These are phyloP conservation scores for Sorex fumeus DNA, from an alignment of 2,113 vertebrate species.

Conservation along the genomic window DNA sequence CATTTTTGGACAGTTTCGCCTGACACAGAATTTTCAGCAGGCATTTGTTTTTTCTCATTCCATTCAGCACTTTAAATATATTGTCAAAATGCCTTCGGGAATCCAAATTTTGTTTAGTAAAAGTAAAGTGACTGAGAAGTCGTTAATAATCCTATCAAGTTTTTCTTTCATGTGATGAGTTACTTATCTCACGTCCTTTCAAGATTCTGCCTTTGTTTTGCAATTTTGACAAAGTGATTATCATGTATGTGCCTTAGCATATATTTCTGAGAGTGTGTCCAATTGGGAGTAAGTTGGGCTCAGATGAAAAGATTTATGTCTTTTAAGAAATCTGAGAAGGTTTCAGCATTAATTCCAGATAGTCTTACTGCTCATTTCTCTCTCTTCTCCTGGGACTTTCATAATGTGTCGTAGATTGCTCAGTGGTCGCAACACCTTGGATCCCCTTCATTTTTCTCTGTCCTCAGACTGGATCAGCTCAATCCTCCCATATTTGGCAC, in stretches of 20 bases:
- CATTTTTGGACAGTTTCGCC: neutral
- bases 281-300: neutral
- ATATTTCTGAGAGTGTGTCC: neutral
- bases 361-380: neutral
- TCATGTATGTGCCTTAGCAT: neutral
- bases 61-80: too few relatives aligned
- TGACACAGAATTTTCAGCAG: neutral
- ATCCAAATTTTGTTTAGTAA: neutral
- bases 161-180: neutral
- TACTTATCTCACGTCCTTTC: neutral
- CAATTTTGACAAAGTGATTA: neutral
- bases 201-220: neutral
- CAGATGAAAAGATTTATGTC: neutral
- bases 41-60: neutral
- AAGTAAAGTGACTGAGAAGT: neutral
- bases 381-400: neutral
- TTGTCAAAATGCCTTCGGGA: neutral
- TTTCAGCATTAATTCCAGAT: neutral
- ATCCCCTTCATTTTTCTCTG: too few relatives aligned
- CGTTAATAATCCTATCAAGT: neutral
- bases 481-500: too few relatives aligned
- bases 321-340: conserved; percentile 9
- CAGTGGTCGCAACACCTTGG: too few relatives aligned
- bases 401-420: neutral
- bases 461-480: too few relatives aligned